Evolutionary conservation across 2,113 vertebrate genomes (phyloP).

Genomic region (Trogon melanurus): DNA sequence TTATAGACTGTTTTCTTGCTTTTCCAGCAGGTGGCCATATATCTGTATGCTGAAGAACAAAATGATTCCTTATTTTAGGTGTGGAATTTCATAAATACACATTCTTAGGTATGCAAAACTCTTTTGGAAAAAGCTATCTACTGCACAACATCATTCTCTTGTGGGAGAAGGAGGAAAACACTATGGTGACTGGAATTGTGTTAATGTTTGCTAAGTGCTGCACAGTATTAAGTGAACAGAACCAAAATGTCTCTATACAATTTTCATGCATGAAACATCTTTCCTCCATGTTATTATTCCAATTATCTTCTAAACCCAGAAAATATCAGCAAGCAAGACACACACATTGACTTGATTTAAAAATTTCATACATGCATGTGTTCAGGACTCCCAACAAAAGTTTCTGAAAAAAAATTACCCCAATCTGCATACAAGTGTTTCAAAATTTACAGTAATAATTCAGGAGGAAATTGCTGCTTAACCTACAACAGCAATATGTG

Average conservation of each 20-base stretch:
- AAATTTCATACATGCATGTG: background rate
- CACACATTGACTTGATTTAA: background rate
- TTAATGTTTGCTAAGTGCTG: background rate
- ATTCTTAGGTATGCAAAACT: background rate
- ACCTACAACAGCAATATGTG: accelerated
- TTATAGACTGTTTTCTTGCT: slow-evolving; percentile 76
- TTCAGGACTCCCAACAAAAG: background rate
- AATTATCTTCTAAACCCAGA: background rate
- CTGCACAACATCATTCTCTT: background rate
- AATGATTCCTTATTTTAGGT: slow-evolving; percentile 15
- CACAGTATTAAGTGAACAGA: background rate
- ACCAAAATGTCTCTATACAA: slow-evolving; percentile 24
- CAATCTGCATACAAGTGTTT: background rate
- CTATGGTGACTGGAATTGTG: background rate
- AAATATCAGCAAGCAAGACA: background rate
- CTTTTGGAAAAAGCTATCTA: background rate
- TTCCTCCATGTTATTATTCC: background rate
- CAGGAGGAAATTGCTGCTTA: background rate
- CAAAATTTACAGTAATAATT: background rate
- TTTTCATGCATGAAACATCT: background rate
- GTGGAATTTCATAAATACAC: background rate
- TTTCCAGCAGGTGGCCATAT: slow-evolving; percentile 76
- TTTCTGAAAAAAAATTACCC: background rate
- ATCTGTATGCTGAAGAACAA: slow-evolving; percentile 76
- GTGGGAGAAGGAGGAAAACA: background rate